Evolutionary conservation across 2,888 invertebrate genomes (phyloP).

Genomic region (Melikaiella ostensackeni): DNA sequence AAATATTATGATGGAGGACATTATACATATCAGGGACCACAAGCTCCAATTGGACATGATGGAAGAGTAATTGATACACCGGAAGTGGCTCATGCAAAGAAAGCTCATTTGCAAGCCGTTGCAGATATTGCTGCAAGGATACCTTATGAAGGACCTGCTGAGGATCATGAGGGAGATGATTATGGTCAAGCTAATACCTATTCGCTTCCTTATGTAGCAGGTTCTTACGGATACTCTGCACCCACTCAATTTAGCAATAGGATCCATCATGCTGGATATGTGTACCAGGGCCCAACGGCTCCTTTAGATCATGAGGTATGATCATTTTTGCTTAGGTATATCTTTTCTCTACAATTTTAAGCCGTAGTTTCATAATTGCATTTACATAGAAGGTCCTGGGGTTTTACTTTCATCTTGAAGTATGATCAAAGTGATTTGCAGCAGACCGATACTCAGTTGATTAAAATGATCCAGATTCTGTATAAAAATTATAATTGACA

Average conservation of each 20-base stretch:
- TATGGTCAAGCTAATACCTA: slow-evolving; percentile 11
- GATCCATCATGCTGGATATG: slow-evolving; percentile 42
- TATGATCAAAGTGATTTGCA: too few species aligned
- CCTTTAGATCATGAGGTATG: slow-evolving; percentile 50
- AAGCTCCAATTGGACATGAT: slow-evolving; percentile 60
- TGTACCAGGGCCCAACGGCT: slow-evolving; percentile 50
- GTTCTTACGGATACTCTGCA: slow-evolving; percentile 41
- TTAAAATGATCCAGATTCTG: too few species aligned
- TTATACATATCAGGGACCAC: slow-evolving; percentile 28
- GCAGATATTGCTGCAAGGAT: slow-evolving; percentile 33
- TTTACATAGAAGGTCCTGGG: too few species aligned
- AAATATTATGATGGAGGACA: slow-evolving; percentile 44
- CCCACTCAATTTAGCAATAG: slow-evolving; percentile 50
- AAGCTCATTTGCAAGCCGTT: slow-evolving; percentile 47
- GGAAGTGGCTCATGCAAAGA: slow-evolving; percentile 63
- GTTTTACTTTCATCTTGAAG: too few species aligned
- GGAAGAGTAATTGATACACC: slow-evolving; percentile 65
- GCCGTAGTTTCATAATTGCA: not conserved
- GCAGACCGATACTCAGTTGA: too few species aligned
- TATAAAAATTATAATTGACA: too few species aligned
- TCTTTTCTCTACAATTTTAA: not conserved
- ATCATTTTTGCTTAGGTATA: not conserved
- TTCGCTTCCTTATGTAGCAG: slow-evolving; percentile 16
- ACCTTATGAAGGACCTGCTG: slow-evolving; percentile 30
- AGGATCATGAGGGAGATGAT: slow-evolving; percentile 22